These are phyloP conservation scores for Pristionchus arcanus DNA, from an alignment of 2,888 invertebrate genomes.

Conservation along the genomic window DNA sequence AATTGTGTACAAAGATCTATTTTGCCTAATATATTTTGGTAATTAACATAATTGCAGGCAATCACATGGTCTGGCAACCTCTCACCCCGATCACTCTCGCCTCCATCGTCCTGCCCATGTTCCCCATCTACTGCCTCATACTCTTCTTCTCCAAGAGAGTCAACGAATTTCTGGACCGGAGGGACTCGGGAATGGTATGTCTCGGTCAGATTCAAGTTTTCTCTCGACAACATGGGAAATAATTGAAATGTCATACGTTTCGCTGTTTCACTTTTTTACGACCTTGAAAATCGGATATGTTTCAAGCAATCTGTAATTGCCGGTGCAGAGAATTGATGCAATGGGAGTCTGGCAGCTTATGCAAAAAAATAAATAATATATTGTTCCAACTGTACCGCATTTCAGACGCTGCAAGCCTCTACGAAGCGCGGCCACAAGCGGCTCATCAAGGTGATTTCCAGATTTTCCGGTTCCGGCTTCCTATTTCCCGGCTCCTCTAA, in stretches of 20 bases:
- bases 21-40: no score
- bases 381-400: neutral
- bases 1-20: no score
- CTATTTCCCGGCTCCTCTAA: neutral
- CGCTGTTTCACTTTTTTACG: neutral
- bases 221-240: no score
- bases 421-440: constrained; percentile 52
- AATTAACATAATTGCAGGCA: constrained; percentile 60
- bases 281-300: neutral
- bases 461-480: neutral
- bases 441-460: constrained; percentile 19
- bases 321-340: neutral
- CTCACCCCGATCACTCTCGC: constrained; percentile 67
- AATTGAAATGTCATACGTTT: no score
- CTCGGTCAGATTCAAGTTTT: no score
- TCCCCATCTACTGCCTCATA: constrained; percentile 68
- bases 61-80: constrained; percentile 66
- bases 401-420: constrained; percentile 48
- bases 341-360: neutral
- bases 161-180: constrained; percentile 54
- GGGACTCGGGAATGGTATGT: constrained; percentile 37
- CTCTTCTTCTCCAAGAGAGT: constrained; percentile 67
- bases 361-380: neutral
- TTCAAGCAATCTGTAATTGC: neutral
- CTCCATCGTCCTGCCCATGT: constrained; percentile 71